phyloP scores from a whole-genome alignment of 2,113 vertebrate genomes.

The Acanthochromis polyacanthus region DNA sequence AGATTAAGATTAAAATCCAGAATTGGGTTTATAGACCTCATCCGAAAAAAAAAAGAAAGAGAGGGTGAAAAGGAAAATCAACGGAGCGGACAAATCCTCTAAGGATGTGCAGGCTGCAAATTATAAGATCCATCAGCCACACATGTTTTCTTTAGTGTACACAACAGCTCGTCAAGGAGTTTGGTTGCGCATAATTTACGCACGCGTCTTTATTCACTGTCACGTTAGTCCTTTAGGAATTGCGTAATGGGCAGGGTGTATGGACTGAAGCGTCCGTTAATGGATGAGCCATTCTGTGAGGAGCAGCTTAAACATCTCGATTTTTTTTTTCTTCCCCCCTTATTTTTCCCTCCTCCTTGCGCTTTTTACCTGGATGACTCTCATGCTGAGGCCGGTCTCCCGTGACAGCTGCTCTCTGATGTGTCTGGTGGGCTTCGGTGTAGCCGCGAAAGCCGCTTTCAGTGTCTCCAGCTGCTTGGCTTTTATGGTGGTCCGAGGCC shows the following conservation, averaged over 20 bases:
- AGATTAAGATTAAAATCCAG: slow-evolving; percentile 31
- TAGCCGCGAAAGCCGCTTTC: slow-evolving; percentile 96
- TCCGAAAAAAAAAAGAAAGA: neutral
- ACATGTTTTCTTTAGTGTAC: neutral
- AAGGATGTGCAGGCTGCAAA: neutral
- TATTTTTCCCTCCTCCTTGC: neutral
- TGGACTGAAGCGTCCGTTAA: too few relatives aligned
- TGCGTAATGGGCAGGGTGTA: too few relatives aligned
- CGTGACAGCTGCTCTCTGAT: slow-evolving; percentile 97
- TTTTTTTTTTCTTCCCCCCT: too few relatives aligned
- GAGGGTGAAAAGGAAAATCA: neutral
- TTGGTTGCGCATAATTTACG: neutral
- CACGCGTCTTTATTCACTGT: neutral
- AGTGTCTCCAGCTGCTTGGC: slow-evolving; percentile 98
- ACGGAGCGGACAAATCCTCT: neutral
- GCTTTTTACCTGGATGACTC: slow-evolving; percentile 92
- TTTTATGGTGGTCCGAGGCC: slow-evolving; percentile 98
- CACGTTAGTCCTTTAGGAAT: too few relatives aligned
- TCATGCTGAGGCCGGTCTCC: slow-evolving; percentile 98
- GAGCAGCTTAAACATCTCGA: too few relatives aligned
- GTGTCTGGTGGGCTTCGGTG: slow-evolving; percentile 97
- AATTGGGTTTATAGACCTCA: neutral
- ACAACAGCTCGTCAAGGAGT: neutral
- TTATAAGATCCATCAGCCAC: neutral
- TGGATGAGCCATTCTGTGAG: too few relatives aligned